These are phyloP conservation scores for Florisuga fusca DNA, from an alignment of 2,797 vertebrate species.

Conservation along the genomic window DNA sequence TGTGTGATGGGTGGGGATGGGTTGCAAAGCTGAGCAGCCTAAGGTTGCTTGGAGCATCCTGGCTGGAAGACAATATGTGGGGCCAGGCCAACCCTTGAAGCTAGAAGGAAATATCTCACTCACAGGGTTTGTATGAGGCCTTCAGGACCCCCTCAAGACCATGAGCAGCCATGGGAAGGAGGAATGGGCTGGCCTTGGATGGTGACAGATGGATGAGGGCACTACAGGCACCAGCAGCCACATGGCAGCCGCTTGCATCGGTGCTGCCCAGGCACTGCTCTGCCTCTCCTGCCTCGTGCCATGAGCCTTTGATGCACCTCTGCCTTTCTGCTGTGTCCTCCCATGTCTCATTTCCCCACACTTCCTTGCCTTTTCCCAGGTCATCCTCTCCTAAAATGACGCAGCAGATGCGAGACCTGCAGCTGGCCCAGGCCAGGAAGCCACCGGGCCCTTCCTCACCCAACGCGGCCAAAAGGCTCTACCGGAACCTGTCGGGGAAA, in stretches of 20 bases:
- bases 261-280: not conserved
- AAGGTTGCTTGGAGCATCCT: not conserved
- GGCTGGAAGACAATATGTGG: not conserved
- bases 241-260: rapidly evolving
- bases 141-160: not conserved
- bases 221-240: not conserved
- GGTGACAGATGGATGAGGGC: not conserved
- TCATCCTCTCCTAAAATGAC: slow-evolving; percentile 90
- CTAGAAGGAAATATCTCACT: not conserved
- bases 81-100: rapidly evolving
- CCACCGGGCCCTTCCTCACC: slow-evolving; percentile 86
- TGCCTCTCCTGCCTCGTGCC: not conserved
- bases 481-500: slow-evolving; percentile 94
- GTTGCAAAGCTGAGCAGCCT: not conserved
- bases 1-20: not conserved
- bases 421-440: slow-evolving; percentile 84
- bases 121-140: rapidly evolving
- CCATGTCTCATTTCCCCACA: not conserved
- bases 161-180: not conserved
- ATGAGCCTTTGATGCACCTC: rapidly evolving
- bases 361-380: slow-evolving; percentile 70
- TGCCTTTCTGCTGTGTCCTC: not conserved
- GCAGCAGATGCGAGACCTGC: slow-evolving; percentile 87
- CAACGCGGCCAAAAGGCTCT: slow-evolving; percentile 90
- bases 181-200: not conserved